Evolutionary conservation across 2,113 vertebrate genomes (phyloP).

Genomic region (Megaceryle maxima): DNA sequence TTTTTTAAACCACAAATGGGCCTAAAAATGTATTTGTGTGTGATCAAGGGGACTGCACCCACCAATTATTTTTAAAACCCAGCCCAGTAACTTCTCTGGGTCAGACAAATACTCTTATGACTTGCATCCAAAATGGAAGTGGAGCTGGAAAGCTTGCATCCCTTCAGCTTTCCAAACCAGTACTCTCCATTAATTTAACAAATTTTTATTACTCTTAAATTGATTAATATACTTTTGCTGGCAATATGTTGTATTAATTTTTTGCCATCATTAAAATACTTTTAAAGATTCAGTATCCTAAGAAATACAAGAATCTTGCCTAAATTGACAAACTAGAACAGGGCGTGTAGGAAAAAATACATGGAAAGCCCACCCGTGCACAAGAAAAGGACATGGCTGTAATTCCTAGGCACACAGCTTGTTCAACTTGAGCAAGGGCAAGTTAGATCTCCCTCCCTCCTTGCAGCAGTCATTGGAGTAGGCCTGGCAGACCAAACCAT

Average conservation of each 20-base stretch:
- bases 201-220: neutral
- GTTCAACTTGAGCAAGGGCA: neutral
- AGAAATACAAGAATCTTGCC: neutral
- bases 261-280: neutral
- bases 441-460: neutral
- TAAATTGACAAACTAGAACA: neutral
- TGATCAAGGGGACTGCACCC: neutral
- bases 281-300: neutral
- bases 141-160: neutral
- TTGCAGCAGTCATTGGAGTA: neutral
- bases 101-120: neutral
- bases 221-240: constrained; percentile 7
- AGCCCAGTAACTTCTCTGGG: neutral
- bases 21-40: neutral
- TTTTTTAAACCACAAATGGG: neutral
- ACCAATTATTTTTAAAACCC: neutral
- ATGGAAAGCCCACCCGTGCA: neutral
- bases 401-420: neutral
- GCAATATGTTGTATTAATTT: neutral
- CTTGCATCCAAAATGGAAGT: neutral
- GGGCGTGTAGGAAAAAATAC: accelerated
- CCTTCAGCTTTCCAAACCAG: neutral
- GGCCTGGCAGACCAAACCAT: neutral
- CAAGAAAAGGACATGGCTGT: neutral
- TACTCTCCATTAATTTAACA: neutral